phyloP scores from a whole-genome alignment of 2,797 vertebrate genomes.

The Muraenolepis orangiensis region DNA sequence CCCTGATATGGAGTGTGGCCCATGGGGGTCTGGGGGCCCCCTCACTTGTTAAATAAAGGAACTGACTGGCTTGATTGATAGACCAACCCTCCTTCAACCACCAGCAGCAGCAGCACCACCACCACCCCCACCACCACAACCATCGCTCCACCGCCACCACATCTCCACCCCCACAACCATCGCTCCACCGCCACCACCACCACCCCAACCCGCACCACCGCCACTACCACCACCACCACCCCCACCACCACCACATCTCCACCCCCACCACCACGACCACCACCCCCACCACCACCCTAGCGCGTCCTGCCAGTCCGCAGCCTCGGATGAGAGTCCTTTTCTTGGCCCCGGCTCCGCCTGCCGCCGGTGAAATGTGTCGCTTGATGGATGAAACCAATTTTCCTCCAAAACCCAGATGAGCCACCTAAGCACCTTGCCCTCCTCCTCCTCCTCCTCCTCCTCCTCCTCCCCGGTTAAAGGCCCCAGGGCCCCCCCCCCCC shows the following conservation, averaged over 20 bases:
- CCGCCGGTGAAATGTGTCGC: conserved; percentile 74
- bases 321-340: conserved; percentile 76
- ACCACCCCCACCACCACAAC: too few relatives aligned
- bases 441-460: conserved; percentile 29
- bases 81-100: too few relatives aligned
- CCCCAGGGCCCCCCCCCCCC: conserved; percentile 56
- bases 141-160: conserved; percentile 2
- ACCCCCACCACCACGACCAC: too few relatives aligned
- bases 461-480: conserved; percentile 64
- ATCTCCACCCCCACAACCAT: too few relatives aligned
- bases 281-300: conserved; percentile 34
- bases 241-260: too few relatives aligned
- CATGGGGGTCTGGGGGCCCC: conserved; percentile 78
- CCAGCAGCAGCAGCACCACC: too few relatives aligned
- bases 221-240: too few relatives aligned
- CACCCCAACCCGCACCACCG: conserved; percentile 47
- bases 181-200: too few relatives aligned
- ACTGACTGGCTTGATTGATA: conserved; percentile 83
- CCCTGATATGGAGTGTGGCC: conserved; percentile 74
- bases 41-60: conserved; percentile 91
- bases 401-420: conserved; percentile 75
- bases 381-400: conserved; percentile 84
- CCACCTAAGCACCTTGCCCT: conserved; percentile 70
- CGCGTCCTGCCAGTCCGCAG: conserved; percentile 69
- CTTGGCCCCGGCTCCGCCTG: conserved; percentile 58